Percentiles rank a stretch among this genome's conserved stretches.
Evolutionary conservation across 2,797 vertebrate species (phyloP).

Genomic region (Silurus aristotelis): DNA sequence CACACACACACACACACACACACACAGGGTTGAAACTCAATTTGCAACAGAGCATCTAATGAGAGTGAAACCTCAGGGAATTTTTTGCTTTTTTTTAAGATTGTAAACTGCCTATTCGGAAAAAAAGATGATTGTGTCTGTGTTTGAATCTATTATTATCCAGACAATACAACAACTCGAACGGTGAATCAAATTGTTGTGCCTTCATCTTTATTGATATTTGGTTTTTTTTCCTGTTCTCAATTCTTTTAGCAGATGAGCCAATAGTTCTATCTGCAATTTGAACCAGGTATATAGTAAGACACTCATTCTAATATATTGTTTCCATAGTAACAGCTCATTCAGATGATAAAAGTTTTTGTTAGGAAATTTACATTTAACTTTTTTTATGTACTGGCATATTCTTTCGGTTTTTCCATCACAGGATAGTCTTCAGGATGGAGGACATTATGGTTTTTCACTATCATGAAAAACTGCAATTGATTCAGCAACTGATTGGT

Average conservation of each 20-base stretch:
- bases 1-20: not conserved
- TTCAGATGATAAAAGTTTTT: not conserved
- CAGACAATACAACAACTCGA: not conserved
- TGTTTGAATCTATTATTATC: not conserved
- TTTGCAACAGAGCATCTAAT: slow-evolving; percentile 40
- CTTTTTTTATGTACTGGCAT: not conserved
- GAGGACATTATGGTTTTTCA: not conserved
- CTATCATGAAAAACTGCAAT: not conserved
- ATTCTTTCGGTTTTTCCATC: not conserved
- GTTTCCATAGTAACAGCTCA: not conserved
- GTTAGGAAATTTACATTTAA: not conserved
- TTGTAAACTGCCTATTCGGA: not conserved
- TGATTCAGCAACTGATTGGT: not conserved
- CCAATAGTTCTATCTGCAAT: not conserved
- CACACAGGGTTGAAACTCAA: slow-evolving; percentile 2
- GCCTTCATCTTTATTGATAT: no score
- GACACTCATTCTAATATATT: not conserved
- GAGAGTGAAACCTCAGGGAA: slow-evolving; percentile 33
- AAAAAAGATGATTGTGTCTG: not conserved
- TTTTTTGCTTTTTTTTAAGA: not conserved
- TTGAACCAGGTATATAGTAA: not conserved
- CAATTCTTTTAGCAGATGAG: not conserved
- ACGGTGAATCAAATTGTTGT: not conserved
- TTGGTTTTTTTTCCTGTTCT: not conserved
- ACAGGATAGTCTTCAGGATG: not conserved